Conservation (phyloP, 2,888 invertebrate genomes). For the Elgonia sp. region DNA sequence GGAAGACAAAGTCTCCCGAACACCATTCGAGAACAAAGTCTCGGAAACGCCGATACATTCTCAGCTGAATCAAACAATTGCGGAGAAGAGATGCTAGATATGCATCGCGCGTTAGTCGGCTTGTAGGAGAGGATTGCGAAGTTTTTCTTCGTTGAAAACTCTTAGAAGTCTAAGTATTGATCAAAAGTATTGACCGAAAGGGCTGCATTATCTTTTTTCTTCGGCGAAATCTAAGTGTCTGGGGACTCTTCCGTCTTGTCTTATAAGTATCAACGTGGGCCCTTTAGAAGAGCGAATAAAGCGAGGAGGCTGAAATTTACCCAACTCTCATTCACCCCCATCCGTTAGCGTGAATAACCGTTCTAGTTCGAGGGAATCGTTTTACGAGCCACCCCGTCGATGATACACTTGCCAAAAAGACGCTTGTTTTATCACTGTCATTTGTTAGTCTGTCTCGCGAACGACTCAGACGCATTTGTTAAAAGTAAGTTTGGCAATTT, state of each 20-base stretch:
- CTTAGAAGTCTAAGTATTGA: constrained; percentile 48
- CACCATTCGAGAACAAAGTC: constrained; percentile 33
- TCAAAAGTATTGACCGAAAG: constrained; percentile 57
- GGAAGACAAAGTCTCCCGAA: neutral
- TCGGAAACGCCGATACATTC: constrained; percentile 54
- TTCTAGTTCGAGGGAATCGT: constrained; percentile 58
- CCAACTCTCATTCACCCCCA: constrained; percentile 50
- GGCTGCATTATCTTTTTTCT: constrained; percentile 3
- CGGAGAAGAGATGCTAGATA: constrained; percentile 39
- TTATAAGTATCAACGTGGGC: constrained; percentile 41
- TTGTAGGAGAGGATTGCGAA: constrained; percentile 46
- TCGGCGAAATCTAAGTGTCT: constrained; percentile 22
- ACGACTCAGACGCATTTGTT: constrained; percentile 72
- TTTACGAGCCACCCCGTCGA: constrained; percentile 71
- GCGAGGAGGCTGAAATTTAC: constrained; percentile 4
- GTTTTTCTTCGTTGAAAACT: constrained; percentile 46
- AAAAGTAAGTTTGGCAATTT: constrained; percentile 59
- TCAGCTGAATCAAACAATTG: constrained; percentile 42
- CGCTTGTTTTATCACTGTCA: constrained; percentile 73
- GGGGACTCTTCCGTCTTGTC: constrained; percentile 59
- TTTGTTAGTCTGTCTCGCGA: constrained; percentile 69
- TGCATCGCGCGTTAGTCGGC: constrained; percentile 42
- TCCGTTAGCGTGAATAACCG: constrained; percentile 61
- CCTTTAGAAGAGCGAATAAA: constrained; percentile 30
- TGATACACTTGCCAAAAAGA: constrained; percentile 73